These are phyloP conservation scores for Pseudanteris insignis DNA, from an alignment of 2,888 invertebrate species.

Conservation along the genomic window DNA sequence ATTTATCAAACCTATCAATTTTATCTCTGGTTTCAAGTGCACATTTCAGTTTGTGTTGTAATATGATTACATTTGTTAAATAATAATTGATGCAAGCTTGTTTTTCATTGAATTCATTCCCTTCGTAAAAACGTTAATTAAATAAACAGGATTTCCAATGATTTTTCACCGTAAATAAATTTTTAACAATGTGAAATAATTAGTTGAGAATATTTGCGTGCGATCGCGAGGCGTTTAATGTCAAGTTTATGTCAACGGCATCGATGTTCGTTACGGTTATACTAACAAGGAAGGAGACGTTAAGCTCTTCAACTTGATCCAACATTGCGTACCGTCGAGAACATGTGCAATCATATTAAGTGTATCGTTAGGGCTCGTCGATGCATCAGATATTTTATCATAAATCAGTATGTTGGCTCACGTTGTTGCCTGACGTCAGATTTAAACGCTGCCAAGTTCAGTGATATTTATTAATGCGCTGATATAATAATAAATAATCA, in stretches of 20 bases:
- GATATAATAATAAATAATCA: conserved; percentile 19
- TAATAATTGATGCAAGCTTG: too few relatives aligned
- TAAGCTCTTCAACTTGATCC: conserved; percentile 13
- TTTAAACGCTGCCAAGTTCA: conserved; percentile 30
- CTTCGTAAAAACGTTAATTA: too few relatives aligned
- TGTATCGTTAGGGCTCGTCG: conserved; percentile 21
- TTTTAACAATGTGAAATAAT: too few relatives aligned
- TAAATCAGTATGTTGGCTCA: conserved; percentile 28
- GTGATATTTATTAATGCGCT: conserved; percentile 26
- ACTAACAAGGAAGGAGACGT: conserved; percentile 7
- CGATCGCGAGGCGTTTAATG: too few relatives aligned
- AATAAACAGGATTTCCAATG: too few relatives aligned
- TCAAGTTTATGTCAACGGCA: neutral
- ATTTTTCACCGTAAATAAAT: too few relatives aligned
- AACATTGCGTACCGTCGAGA: conserved; percentile 10
- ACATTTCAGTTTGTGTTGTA: too few relatives aligned
- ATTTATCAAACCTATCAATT: too few relatives aligned
- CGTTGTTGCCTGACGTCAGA: conserved; percentile 23
- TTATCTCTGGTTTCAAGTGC: too few relatives aligned
- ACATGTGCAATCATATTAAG: conserved; percentile 40
- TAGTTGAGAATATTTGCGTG: too few relatives aligned
- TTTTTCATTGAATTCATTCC: too few relatives aligned
- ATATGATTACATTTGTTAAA: too few relatives aligned
- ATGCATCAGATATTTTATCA: conserved; percentile 34
- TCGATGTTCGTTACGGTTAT: neutral